Evolutionary conservation across 2,888 invertebrate species (phyloP), one percentile per base, ranked within the genome.

Genomic region (Zaprionus obscuricornis): DNA sequence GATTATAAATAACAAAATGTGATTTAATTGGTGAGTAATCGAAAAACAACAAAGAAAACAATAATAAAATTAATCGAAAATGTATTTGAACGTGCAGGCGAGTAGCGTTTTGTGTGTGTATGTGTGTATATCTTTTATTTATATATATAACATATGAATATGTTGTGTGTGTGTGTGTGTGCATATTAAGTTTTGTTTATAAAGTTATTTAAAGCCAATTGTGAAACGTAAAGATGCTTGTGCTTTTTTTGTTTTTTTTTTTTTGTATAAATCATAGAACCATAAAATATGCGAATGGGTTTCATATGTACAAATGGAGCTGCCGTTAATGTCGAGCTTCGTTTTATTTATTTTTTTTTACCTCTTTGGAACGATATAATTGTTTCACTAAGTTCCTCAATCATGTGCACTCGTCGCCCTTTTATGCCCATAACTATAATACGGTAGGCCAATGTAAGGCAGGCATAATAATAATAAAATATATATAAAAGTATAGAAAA

Each of bases 361-460:
- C 97, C 97, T 97, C 97, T 95, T 94, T 98, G 98, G 94, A 98
- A 98, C 91, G 98, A 98, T 93, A 98, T 98, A 91, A 98, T 97
- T 90, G 98, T 98, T 92, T 97, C 97, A 92, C 97, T 97, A 92
- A 98, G 94, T 92, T 98, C 97, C 93, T 98, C 98, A 91, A 98
- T 98, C 95, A 98, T 97, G 93, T 98, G 98, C 91, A 98, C 97
- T 91, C 98, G 94, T 90, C 98, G 94, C 91, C 98, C 98, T 93
- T 97, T 97, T 94, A 98, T 97, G 93, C 98, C 98, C 98, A 98
- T 98, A 93, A 98, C 98, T 98, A 69, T 49, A n/a, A n/a, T 7
- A 7, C n/a, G n/a, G 37, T 18, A 33, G 20, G 51, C 13, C 27
- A 20, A 50, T 40, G 34, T 18, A 2, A 39, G 29, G 26, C 36